A percentile compares a stretch with the other conserved stretches of the same genome.
Evolutionary conservation across 2,888 invertebrate species (phyloP).

Genomic region (Orthosia incerta): DNA sequence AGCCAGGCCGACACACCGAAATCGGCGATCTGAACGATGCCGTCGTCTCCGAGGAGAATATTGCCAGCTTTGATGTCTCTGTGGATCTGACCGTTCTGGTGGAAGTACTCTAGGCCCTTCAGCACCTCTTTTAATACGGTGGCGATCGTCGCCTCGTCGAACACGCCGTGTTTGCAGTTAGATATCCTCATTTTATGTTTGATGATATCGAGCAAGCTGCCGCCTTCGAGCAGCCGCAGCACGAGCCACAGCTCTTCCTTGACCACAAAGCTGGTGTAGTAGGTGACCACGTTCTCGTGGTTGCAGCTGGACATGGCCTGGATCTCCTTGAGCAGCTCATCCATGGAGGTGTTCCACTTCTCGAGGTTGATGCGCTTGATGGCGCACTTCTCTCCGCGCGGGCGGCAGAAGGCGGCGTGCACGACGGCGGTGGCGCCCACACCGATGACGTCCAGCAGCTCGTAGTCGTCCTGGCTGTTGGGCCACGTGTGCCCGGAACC

Average conservation of each 20-base stretch:
- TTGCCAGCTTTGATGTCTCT: constrained; percentile 93
- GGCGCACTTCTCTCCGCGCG: constrained; percentile 98
- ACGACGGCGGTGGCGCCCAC: constrained; percentile 99
- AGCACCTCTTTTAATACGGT: constrained; percentile 99
- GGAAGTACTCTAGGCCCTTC: constrained; percentile 99
- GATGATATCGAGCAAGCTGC: constrained; percentile 97
- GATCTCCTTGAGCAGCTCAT: constrained; percentile 97
- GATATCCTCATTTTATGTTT: constrained; percentile 98
- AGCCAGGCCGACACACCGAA: constrained; percentile 99
- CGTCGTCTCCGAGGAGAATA: constrained; percentile 99
- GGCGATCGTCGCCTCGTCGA: constrained; percentile 99
- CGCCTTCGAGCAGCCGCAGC: constrained; percentile 98
- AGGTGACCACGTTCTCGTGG: constrained; percentile 99
- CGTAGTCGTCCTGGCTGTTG: constrained; percentile 98
- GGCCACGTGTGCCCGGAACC: constrained; percentile 93
- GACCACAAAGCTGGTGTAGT: constrained; percentile 99
- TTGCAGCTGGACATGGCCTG: constrained; percentile 99
- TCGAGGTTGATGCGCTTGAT: constrained; percentile 99
- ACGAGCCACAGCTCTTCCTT: constrained; percentile 99
- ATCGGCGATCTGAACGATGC: constrained; percentile 99
- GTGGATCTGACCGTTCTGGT: constrained; percentile 98
- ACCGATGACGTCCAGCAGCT: constrained; percentile 98
- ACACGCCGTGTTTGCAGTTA: constrained; percentile 98
- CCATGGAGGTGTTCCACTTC: constrained; percentile 99
- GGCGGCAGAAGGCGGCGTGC: constrained; percentile 98